Conservation (phyloP, 2,888 invertebrate species). For the Drosophila conformis region DNA sequence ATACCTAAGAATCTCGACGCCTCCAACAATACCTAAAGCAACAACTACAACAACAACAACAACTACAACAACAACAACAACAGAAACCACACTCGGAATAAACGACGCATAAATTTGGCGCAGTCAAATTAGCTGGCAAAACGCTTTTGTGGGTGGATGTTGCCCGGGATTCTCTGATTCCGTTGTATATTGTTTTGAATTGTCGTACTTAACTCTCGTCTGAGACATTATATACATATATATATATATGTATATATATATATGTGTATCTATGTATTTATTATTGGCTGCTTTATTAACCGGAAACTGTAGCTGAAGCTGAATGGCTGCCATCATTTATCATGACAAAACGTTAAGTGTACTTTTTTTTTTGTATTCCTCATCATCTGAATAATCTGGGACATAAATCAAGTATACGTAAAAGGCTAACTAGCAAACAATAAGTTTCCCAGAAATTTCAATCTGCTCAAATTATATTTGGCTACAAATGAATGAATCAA, state of each 20-base stretch:
- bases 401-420: constrained; percentile 3
- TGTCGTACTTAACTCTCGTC: constrained; percentile 6
- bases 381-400: neutral
- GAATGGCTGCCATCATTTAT: constrained; percentile 31
- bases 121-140: constrained; percentile 73
- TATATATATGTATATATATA: neutral
- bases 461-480: neutral
- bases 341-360: constrained; percentile 15
- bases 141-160: constrained; percentile 31
- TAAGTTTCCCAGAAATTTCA: neutral
- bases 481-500: neutral
- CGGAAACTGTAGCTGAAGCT: constrained; percentile 13
- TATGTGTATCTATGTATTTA: neutral
- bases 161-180: constrained; percentile 26
- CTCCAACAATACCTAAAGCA: constrained; percentile 10
- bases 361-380: neutral
- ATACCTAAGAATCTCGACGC: constrained; percentile 40
- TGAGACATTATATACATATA: neutral
- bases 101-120: constrained; percentile 67
- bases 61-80: constrained; percentile 1
- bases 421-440: neutral
- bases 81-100: constrained; percentile 19
- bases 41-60: neutral
- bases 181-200: constrained; percentile 10
- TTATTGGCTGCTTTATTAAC: constrained; percentile 36